These are phyloP conservation scores for Brachionus plicatilis DNA, from an alignment of 1,140 invertebrate species.

Conservation along the genomic window DNA sequence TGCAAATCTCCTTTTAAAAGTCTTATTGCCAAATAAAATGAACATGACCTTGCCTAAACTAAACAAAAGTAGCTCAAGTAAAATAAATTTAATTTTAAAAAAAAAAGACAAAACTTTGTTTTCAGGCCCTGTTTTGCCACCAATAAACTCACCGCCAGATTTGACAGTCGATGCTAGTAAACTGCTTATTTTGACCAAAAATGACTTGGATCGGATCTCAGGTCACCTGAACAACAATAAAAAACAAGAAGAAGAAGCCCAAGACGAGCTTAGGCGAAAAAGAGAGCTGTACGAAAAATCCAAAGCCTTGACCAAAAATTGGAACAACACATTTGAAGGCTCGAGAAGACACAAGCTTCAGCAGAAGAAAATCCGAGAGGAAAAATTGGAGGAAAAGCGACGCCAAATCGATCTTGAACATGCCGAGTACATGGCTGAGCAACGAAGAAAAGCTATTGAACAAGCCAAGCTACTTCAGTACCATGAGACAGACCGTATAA, in stretches of 20 bases:
- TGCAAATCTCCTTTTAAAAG: neutral
- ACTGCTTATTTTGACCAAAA: slow-evolving; percentile 41
- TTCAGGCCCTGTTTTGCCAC: neutral
- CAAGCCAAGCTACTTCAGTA: slow-evolving; percentile 56
- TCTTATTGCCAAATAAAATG: neutral
- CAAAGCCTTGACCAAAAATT: slow-evolving; percentile 52
- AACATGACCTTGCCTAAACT: slow-evolving; percentile 10
- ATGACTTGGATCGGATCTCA: slow-evolving; percentile 52
- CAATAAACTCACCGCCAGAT: neutral
- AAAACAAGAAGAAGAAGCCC: slow-evolving; percentile 44
- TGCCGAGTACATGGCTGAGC: slow-evolving; percentile 51
- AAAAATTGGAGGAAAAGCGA: slow-evolving; percentile 53
- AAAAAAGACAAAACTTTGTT: neutral
- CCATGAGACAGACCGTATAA: slow-evolving; percentile 55
- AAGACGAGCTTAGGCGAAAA: slow-evolving; percentile 48
- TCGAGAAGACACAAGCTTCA: slow-evolving; percentile 52
- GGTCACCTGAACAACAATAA: slow-evolving; percentile 48
- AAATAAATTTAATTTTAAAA: neutral
- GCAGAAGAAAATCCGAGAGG: slow-evolving; percentile 49
- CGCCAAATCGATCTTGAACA: slow-evolving; percentile 52
- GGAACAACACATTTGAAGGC: slow-evolving; percentile 55
- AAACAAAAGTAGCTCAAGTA: neutral
- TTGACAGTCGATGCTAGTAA: neutral
- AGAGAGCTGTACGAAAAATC: slow-evolving; percentile 46
- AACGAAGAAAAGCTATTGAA: slow-evolving; percentile 54